Base-by-base conservation (phyloP, 2,113 vertebrate genomes). In the Galemys pyrenaicus region DNA sequence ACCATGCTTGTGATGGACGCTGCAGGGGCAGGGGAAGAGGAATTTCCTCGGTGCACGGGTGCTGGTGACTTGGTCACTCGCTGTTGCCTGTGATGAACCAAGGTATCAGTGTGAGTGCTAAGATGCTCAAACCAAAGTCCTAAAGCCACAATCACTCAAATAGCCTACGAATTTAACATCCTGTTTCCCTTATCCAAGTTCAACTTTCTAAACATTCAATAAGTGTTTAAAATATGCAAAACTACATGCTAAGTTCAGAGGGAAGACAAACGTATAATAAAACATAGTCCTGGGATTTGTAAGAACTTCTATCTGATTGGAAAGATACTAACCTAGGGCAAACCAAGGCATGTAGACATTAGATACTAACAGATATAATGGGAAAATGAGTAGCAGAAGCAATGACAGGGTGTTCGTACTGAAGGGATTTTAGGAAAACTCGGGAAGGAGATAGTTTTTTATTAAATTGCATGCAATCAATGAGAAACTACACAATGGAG, bases 1-100 rank as follows among this genome's bases (percentile, higher is more conserved):
- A 99, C 99, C 99, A 99, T 99, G 97, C 99, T 99, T 1, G 99
- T 99, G 85, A 99, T 98, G 30, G 99, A 96, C 87, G 98, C 99
- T 68, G 98, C 96, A 3, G 98, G 98, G 39, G 98, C 98, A 80
- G 99, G 99, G 92, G 99, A 99, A 95, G 98, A 98, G 62, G 99
- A 97, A 83, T 97, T 99, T 83, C 98, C 98, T 97, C 98, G 95
- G 93, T 99, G 99, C 91, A 98, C 98, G 1, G 99, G 99, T 3
- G 98, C 99, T 96, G 99, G 99, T 11, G 99, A 99, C 77, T 99
- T 98, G 26, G 98, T 98, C 92, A 99, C 94, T 97, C 99, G 98
- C 65, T 99, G 99, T 65, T 98, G 99, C 97, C 99, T 99, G 96
- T 89, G 78, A 97, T 56, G 97, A 91, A 96, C 41, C 85, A 93